Percentiles rank a stretch among this genome's conserved stretches.
Evolutionary conservation across 2,888 invertebrate genomes (phyloP).

Genomic region (Nemotelus nigrinus): DNA sequence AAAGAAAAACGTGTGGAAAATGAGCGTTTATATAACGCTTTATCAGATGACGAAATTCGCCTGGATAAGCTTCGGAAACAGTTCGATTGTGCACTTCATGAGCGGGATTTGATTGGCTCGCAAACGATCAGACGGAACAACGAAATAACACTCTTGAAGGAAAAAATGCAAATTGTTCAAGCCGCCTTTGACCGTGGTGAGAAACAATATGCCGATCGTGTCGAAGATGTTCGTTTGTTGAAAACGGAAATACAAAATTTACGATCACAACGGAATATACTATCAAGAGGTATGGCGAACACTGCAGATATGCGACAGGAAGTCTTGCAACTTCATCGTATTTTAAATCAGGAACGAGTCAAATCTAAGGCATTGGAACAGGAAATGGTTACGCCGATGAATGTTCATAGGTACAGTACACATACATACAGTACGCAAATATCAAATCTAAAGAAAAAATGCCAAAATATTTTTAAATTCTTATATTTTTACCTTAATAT

Average conservation of each 20-base stretch:
- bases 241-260: slow-evolving; percentile 86
- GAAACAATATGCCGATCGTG: slow-evolving; percentile 77
- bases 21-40: slow-evolving; percentile 73
- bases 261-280: slow-evolving; percentile 75
- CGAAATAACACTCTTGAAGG: slow-evolving; percentile 79
- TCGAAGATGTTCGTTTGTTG: slow-evolving; percentile 85
- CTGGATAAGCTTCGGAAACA: slow-evolving; percentile 77
- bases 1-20: slow-evolving; percentile 62
- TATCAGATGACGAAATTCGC: slow-evolving; percentile 75
- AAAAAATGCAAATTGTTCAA: slow-evolving; percentile 82
- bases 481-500: too few relatives aligned
- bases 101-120: slow-evolving; percentile 83
- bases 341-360: slow-evolving; percentile 82
- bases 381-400: slow-evolving; percentile 89
- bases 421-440: too few relatives aligned
- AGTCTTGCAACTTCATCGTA: slow-evolving; percentile 74
- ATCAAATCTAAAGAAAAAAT: background rate
- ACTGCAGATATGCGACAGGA: slow-evolving; percentile 85
- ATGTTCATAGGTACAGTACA: slow-evolving; percentile 73
- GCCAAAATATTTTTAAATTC: background rate
- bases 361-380: slow-evolving; percentile 89
- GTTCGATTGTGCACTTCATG: slow-evolving; percentile 77
- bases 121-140: slow-evolving; percentile 86
- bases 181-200: slow-evolving; percentile 80
- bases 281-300: slow-evolving; percentile 79